These are phyloP conservation scores for Lasiurus borealis DNA, from an alignment of 2,113 vertebrate genomes.

Conservation along the genomic window DNA sequence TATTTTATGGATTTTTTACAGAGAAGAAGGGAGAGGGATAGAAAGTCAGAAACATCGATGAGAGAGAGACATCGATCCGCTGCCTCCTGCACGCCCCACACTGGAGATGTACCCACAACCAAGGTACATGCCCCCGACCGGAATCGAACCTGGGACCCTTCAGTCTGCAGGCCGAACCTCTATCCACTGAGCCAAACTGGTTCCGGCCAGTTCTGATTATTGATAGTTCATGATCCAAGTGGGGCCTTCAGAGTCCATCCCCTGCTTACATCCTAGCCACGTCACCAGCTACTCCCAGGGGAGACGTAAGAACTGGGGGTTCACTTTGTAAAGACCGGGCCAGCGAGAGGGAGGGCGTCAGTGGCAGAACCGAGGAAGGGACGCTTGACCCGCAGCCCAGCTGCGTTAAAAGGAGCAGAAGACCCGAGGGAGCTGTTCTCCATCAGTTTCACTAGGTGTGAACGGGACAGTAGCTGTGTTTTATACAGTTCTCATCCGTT, in stretches of 20 bases:
- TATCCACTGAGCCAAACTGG: too few relatives aligned
- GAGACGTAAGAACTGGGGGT: not conserved
- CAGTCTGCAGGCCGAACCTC: too few relatives aligned
- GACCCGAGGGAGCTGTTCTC: not conserved
- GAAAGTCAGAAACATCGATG: too few relatives aligned
- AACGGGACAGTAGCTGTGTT: not conserved
- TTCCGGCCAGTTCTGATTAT: not conserved
- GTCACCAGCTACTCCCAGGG: not conserved
- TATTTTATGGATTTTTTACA: too few relatives aligned
- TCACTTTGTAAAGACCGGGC: not conserved
- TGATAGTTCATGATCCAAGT: too few relatives aligned
- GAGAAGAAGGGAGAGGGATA: too few relatives aligned
- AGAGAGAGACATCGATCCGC: too few relatives aligned
- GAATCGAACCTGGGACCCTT: too few relatives aligned
- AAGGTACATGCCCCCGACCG: too few relatives aligned
- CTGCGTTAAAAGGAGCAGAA: not conserved
- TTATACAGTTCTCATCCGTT: conserved; percentile 1
- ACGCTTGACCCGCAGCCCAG: not conserved
- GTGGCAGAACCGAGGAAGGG: not conserved
- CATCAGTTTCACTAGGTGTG: not conserved
- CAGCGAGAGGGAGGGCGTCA: not conserved
- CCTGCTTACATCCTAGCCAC: not conserved
- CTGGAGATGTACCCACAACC: too few relatives aligned
- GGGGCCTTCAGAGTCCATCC: not conserved
- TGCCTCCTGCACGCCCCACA: too few relatives aligned